Base-by-base conservation (phyloP, 1,140 invertebrate genomes). In the Cydia fagiglandana region DNA sequence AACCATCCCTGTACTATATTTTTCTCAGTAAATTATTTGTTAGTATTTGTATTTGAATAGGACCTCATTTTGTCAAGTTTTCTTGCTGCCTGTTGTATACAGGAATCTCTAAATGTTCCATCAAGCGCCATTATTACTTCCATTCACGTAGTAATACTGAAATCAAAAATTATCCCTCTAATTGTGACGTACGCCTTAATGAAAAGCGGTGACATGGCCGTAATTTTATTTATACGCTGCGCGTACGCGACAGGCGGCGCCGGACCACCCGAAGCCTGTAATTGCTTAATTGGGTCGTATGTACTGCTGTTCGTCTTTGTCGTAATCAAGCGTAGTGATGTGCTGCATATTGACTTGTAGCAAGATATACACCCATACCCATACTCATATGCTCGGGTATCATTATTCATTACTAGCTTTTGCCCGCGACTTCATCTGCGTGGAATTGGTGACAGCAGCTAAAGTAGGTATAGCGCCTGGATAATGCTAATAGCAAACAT, bases 261-360 rank as follows among this genome's bases (percentile, higher is more conserved):
- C 45, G 74, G 47, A 24, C 73, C 77, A 76, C 74, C 64, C 74
- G 75, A 77, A 73, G 61, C 77, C 61, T 74, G 75, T 78, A 79
- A 79, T 79, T 78, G 66, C 70, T 70, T 79, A 76, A 81, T 76
- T 81, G 73, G 61, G 61, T 76, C 50, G 74, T 75, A 77, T 79
- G 79, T 77, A 78, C 75, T 75, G 75, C 53, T 50, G 74, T 64
- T 74, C 61, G 56, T 70, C 66, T 70, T 80, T 78, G 77, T 80
- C 75, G 75, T 34, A 41, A 70, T 70, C 66, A 70, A 70, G 38
- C 38, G 17, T 61, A 61, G 56, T 61, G 56, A 24, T 56, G 53
- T 56, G 53, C 17, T 5, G 47, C 47, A 13, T 15, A 13, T 50
- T 50, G 47, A 15, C 47, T 50, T 50, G 47, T 15, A 50, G 2